phyloP scores from a whole-genome alignment of 2,888 invertebrate genomes.

The Mesorhabditis spiculigera region DNA sequence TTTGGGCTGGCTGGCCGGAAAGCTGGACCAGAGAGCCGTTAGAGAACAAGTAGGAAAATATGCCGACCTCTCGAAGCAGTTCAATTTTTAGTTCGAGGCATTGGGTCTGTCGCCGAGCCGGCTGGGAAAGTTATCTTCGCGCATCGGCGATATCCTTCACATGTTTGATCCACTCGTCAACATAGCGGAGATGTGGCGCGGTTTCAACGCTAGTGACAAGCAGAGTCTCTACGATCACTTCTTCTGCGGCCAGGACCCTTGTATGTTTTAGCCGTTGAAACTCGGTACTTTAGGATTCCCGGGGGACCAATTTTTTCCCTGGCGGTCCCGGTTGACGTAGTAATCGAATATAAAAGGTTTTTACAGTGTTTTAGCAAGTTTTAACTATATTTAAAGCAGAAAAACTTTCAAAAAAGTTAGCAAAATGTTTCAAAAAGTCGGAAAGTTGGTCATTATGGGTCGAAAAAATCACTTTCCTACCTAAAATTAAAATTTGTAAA shows the following conservation, averaged over 20 bases:
- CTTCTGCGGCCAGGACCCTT: neutral
- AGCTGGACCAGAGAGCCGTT: neutral
- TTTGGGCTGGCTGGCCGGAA: neutral
- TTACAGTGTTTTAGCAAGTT: too few species aligned
- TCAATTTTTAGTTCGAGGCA: neutral
- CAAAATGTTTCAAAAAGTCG: too few species aligned
- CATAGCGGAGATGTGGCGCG: neutral
- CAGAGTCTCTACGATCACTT: neutral
- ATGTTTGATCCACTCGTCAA: slow-evolving; percentile 1
- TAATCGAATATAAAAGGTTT: too few species aligned
- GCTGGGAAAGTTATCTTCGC: neutral
- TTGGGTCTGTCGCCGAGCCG: slow-evolving; percentile 5
- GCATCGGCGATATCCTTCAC: neutral
- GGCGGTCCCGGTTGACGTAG: too few species aligned
- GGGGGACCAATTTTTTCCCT: too few species aligned
- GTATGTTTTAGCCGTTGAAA: neutral
- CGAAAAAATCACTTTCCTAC: neutral
- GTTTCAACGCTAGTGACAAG: slow-evolving; percentile 3
- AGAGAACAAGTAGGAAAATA: neutral
- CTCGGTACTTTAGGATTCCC: too few species aligned
- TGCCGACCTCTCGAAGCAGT: neutral
- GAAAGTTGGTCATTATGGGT: neutral
- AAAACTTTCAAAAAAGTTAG: too few species aligned
- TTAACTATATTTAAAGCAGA: too few species aligned
- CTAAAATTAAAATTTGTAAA: neutral